A percentile compares a stretch with the other conserved stretches of the same genome.
Conservation (phyloP, 2,888 invertebrate species). For the Biston stratarius region DNA sequence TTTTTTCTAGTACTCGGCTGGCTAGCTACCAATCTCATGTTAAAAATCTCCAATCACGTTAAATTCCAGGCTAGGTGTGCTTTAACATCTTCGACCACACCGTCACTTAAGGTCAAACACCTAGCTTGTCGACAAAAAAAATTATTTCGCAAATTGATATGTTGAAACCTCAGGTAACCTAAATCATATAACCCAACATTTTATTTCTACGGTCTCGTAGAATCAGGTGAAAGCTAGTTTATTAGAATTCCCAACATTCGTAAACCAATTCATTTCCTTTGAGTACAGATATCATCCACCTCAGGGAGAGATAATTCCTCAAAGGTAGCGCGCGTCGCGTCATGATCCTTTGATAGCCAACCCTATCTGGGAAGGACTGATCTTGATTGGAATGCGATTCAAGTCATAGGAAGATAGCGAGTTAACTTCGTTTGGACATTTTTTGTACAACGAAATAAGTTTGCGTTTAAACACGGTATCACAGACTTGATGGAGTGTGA, state of each 20-base stretch:
- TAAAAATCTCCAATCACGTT: too few relatives aligned
- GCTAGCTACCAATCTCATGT: too few relatives aligned
- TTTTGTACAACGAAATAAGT: too few relatives aligned
- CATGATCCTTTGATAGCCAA: constrained; percentile 35
- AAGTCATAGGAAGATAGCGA: constrained; percentile 7
- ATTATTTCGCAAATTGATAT: too few relatives aligned
- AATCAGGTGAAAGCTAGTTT: constrained; percentile 18
- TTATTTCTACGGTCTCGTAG: neutral
- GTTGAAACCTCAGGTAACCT: neutral
- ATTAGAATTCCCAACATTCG: constrained; percentile 16
- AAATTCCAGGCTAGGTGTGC: too few relatives aligned
- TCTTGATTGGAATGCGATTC: constrained; percentile 23
- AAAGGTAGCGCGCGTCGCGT: constrained; percentile 25
- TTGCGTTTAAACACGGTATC: too few relatives aligned
- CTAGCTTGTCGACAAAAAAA: too few relatives aligned
- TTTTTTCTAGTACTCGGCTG: too few relatives aligned
- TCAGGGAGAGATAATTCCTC: constrained; percentile 26
- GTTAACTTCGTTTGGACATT: too few relatives aligned
- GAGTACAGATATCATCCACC: constrained; percentile 20
- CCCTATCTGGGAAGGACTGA: constrained; percentile 24
- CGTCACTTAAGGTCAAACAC: too few relatives aligned
- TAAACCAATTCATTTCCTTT: constrained; percentile 32
- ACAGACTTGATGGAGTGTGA: too few relatives aligned
- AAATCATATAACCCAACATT: neutral
- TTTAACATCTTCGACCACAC: too few relatives aligned